phyloP scores from a whole-genome alignment of 2,888 invertebrate species.

The Dryobota labecula region DNA sequence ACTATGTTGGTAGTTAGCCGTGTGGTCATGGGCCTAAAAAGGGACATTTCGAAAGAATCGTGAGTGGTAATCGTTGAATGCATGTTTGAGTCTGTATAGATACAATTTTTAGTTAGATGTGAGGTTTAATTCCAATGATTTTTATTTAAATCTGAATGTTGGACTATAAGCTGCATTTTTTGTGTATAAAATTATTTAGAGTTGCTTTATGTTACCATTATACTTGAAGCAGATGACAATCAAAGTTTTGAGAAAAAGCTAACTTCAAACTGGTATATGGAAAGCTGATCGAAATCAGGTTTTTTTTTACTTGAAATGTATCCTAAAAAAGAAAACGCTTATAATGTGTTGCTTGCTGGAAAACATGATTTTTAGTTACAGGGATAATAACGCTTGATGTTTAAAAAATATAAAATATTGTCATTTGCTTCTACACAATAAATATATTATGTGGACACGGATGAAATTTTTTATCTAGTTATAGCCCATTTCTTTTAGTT shows the following conservation, averaged over 20 bases:
- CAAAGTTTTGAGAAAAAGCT: neutral
- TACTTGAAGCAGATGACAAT: slow-evolving; percentile 47
- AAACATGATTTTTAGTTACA: neutral
- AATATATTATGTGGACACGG: neutral
- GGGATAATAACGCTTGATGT: neutral
- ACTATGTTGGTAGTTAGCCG: slow-evolving; percentile 68
- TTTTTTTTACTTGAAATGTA: neutral
- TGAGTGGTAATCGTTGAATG: slow-evolving; percentile 36
- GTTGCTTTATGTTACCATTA: slow-evolving; percentile 9
- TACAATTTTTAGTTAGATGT: slow-evolving; percentile 12
- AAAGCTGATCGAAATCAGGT: neutral
- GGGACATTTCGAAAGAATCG: slow-evolving; percentile 28
- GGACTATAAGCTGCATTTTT: slow-evolving; percentile 32
- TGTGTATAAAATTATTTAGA: slow-evolving; percentile 17
- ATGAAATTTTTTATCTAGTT: slow-evolving; percentile 16
- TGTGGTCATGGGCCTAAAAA: slow-evolving; percentile 70
- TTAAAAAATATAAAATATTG: slow-evolving; percentile 1
- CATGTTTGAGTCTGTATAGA: slow-evolving; percentile 44
- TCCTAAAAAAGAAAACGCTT: neutral
- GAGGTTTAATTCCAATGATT: slow-evolving; percentile 17
- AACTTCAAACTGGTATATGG: neutral
- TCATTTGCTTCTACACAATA: slow-evolving; percentile 37
- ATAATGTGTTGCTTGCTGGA: neutral
- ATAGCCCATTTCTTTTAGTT: slow-evolving; percentile 23
- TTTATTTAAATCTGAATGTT: slow-evolving; percentile 24